Evolutionary conservation across 2,113 vertebrate species (phyloP), one percentile per base, ranked within the genome.

Genomic region (Melospiza georgiana): DNA sequence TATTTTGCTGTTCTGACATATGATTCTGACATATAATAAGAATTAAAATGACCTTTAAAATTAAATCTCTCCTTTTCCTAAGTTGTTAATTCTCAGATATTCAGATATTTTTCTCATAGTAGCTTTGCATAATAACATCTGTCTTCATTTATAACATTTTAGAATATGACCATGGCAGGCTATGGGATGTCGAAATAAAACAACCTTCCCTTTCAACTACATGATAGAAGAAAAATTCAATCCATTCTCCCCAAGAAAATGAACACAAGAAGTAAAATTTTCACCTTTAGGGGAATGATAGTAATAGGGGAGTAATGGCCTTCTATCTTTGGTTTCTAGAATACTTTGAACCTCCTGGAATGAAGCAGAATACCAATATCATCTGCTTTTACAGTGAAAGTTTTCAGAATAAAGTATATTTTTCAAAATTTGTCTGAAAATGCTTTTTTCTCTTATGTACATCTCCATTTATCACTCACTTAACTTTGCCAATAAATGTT

Each of bases 401-500:
- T 41, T 51, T 27, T 6, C 2, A 54, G 25, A 61, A 85, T 48
- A 76, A 51, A 15, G 2, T 12, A 14, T 0, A 39, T 12, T 90
- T 86, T 73, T 16, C 28, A 73, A 15, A 49, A 37, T 9, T 54
- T 88, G 11, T 4, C n/a, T 80, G n/a, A 74, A 83, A 63, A 54
- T 4, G 0, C 0, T 31, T 44, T 71, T 57, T 51, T 18, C 3
- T 41, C 4, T 6, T 5, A 4, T 15, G 10, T 41, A 13, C 6
- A 13, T 54, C 14, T 12, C 17, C 55, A 37, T 68, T 68, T 85
- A 31, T 72, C 25, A 55, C 11, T 68, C 9, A 25, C 31, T 4
- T 6, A 65, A 59, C 35, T 87, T 28, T 72, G 23, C 10, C 48
- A 30, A 44, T 74, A 89, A 76, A 52, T 44, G 52, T 37, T n/a